Evolutionary conservation across 2,888 invertebrate species (phyloP).

Genomic region (Oegoconia quadripuncta): DNA sequence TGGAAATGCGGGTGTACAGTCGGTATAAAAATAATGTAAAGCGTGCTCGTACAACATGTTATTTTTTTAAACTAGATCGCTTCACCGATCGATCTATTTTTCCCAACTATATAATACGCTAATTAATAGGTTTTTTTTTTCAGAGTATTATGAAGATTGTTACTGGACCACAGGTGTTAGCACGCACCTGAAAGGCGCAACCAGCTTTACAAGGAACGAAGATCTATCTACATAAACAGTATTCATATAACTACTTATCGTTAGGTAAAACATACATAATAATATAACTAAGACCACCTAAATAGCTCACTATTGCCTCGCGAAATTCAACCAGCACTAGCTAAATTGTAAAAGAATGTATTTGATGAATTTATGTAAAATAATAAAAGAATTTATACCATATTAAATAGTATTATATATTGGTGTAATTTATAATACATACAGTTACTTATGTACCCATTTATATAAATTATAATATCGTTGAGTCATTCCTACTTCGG

Average conservation of each 20-base stretch:
- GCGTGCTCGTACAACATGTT: too few relatives aligned
- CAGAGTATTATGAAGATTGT: conserved; percentile 60
- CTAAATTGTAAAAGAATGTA: conserved; percentile 8
- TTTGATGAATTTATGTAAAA: neutral
- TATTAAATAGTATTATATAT: neutral
- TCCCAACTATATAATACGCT: too few relatives aligned
- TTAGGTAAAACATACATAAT: conserved; percentile 39
- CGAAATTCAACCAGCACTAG: conserved; percentile 35
- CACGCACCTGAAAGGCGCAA: conserved; percentile 53
- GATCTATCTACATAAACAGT: conserved; percentile 75
- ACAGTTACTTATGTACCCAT: neutral
- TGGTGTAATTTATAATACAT: neutral
- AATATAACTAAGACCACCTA: conserved; percentile 42
- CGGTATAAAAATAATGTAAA: too few relatives aligned
- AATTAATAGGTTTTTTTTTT: too few relatives aligned
- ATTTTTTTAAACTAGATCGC: too few relatives aligned
- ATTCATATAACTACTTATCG: conserved; percentile 70
- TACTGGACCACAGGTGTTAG: conserved; percentile 43
- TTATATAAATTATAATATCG: neutral
- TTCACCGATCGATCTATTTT: too few relatives aligned
- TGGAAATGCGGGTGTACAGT: too few relatives aligned
- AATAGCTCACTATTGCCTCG: conserved; percentile 57
- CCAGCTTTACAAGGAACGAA: conserved; percentile 62
- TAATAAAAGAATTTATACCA: conserved; percentile 1
- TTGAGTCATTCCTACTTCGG: conserved; percentile 5